Evolutionary conservation across 2,113 vertebrate genomes (phyloP).

Genomic region (Neolamprologus fasciatus): DNA sequence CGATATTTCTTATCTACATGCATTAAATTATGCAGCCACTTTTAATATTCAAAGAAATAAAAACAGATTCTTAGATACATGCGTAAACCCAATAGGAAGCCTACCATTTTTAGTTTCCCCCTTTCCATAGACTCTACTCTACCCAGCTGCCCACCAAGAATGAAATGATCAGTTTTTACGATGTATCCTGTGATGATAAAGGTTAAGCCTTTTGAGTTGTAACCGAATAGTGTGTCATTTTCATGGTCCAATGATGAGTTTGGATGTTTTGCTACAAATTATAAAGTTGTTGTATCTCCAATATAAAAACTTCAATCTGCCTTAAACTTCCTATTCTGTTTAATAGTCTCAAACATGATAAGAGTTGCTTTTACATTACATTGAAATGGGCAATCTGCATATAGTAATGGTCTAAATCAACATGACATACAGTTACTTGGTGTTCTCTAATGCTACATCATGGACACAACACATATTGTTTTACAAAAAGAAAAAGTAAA

Average conservation of each 20-base stretch:
- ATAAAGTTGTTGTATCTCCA: neutral
- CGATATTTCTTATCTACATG: neutral
- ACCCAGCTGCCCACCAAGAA: neutral
- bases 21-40: neutral
- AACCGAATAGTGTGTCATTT: neutral
- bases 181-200: neutral
- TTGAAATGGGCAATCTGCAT: neutral
- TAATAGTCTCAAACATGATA: neutral
- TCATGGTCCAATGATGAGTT: neutral
- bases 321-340: neutral
- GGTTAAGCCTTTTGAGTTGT: neutral
- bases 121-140: neutral
- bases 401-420: neutral
- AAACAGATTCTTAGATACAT: neutral
- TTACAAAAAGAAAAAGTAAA: neutral
- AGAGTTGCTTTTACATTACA: neutral
- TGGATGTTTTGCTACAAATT: neutral
- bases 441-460: neutral
- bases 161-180: rapidly evolving
- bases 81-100: rapidly evolving
- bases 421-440: neutral
- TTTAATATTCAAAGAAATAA: neutral
- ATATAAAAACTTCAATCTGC: neutral
- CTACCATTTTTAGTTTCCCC: neutral
- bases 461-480: neutral